Percentiles rank a stretch among this genome's conserved stretches.
Conservation (phyloP, 1,140 invertebrate species). For the Pygmarrhopalites habei region DNA sequence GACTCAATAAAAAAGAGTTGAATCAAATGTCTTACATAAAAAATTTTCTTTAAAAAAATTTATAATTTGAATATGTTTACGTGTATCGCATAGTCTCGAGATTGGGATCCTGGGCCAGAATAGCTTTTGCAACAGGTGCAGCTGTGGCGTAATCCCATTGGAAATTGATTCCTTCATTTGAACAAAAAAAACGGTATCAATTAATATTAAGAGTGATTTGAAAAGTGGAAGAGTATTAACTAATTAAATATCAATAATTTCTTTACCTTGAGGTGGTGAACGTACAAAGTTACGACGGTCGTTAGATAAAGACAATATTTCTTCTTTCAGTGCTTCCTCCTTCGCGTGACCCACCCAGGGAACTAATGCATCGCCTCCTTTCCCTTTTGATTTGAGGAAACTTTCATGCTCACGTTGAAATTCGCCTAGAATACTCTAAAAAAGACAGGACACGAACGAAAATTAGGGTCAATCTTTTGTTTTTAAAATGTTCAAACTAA, state of each 20-base stretch:
- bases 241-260: no score
- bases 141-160: slow-evolving; percentile 87
- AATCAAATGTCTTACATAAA: no score
- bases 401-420: slow-evolving; percentile 95
- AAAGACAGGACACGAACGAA: slow-evolving; percentile 38
- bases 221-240: no score
- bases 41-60: no score
- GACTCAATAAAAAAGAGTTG: no score
- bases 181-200: no score
- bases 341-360: slow-evolving; percentile 85
- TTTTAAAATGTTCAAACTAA: no score
- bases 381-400: slow-evolving; percentile 79
- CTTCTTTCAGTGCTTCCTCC: slow-evolving; percentile 76
- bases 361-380: slow-evolving; percentile 62
- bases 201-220: no score
- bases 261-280: slow-evolving; percentile 88
- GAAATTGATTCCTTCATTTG: slow-evolving; percentile 89
- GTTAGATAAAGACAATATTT: slow-evolving; percentile 89
- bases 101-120: slow-evolving; percentile 89
- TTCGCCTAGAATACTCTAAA: slow-evolving; percentile 84
- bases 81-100: slow-evolving; percentile 96
- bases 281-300: slow-evolving; percentile 95
- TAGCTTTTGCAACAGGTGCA: slow-evolving; percentile 79
- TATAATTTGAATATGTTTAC: no score
- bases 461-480: not conserved